Evolutionary conservation across 2,113 vertebrate genomes (phyloP), one percentile per base, ranked within the genome.

Genomic region (Ardeotis arabs): DNA sequence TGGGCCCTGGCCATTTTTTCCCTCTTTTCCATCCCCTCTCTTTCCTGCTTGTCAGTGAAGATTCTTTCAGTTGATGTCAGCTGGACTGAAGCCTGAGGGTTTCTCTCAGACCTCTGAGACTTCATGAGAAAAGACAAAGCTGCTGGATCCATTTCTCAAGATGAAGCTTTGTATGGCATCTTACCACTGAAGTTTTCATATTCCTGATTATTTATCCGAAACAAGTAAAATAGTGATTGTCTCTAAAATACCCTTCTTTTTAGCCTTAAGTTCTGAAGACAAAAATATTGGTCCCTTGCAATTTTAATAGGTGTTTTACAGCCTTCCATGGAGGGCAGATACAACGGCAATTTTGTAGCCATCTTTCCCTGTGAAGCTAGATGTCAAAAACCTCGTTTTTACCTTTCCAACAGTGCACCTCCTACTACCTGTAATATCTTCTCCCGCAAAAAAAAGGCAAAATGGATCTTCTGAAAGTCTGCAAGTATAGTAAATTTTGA

Each of bases 1-100:
- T 33, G 9, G 3, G 7, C 1, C 0, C 18, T 44, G 29, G 10
- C 8, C 3, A 27, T 21, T 60, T 88, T 82, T 25, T 35, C 0
- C 7, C 6, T 68, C 4, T 45, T 74, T 90, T 76, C 33, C 24
- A 67, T 6, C 5, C 4, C 9, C 14, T 60, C 5, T 41, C 39
- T 73, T 80, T 82, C 16, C 19, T 33, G 7, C 6, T 56, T 77
- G 12, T 53, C 12, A 47, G 9, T 73, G 41, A 62, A 86, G 18
- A 35, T 2, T 63, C 9, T 60, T 82, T 12, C 35, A 82, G 20
- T 8, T 68, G 50, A 28, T 23, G 12, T 53, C 49, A 49, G 7
- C 24, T n/a, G 29, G 16, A 33, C 2, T 1, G 20, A 12, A 72
- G 20, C 39, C 39, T 37, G 18, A 47, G 27, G 9, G 62, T 41